These are phyloP conservation scores for Chrysoperla carnea DNA, from an alignment of 1,140 invertebrate genomes.

Conservation along the genomic window DNA sequence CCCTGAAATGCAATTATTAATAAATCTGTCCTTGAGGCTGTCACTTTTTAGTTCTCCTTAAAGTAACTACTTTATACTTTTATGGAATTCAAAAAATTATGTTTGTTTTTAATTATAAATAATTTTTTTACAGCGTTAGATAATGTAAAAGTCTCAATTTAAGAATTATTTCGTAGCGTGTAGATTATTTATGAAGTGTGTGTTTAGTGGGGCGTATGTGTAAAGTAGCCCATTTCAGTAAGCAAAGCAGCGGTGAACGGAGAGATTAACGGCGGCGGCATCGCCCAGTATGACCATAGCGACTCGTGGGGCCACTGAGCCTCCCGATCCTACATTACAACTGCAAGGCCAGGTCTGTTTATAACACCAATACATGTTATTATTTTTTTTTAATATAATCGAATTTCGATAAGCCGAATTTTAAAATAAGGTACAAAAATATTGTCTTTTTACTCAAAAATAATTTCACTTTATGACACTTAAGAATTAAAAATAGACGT, in stretches of 20 bases:
- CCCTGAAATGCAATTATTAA: too few relatives aligned
- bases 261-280: neutral
- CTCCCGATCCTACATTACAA: slow-evolving; percentile 33
- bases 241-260: neutral
- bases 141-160: too few relatives aligned
- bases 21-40: too few relatives aligned
- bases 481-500: neutral
- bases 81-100: too few relatives aligned
- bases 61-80: too few relatives aligned
- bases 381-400: neutral
- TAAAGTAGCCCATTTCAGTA: neutral
- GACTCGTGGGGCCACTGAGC: slow-evolving; percentile 39
- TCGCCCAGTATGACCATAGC: slow-evolving; percentile 34
- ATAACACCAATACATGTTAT: neutral
- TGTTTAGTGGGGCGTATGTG: neutral
- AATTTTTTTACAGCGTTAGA: too few relatives aligned
- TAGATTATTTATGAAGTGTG: neutral
- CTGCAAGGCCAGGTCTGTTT: slow-evolving; percentile 32
- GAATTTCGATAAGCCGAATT: neutral
- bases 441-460: neutral
- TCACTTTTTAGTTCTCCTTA: too few relatives aligned
- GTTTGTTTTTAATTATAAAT: too few relatives aligned
- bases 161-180: too few relatives aligned
- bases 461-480: too few relatives aligned
- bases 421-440: neutral